Base-by-base conservation (phyloP, 1,140 invertebrate genomes). In the Megathymus violae region DNA sequence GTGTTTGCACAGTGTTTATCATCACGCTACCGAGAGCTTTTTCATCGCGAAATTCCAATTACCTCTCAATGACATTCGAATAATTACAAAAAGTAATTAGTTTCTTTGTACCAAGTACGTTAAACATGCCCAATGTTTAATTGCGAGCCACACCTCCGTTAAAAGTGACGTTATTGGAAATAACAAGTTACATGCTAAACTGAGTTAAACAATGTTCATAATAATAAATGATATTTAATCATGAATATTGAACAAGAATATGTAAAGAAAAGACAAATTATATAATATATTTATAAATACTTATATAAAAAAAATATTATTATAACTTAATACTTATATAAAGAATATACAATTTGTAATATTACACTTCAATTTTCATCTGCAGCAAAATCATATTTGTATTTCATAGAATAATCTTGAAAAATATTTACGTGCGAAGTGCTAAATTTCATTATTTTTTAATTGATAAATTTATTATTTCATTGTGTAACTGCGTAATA, bases 41-140 rank as follows among this genome's bases (percentile, higher is more conserved):
- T 76, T 82, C 69, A 74, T 72, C 69, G 73, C 56, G 41, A 51
- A 69, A 54, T 58, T 71, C 76, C 77, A 82, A 82, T 82, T 82
- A 82, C 43, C 31, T 74, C 54, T 51, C 62, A 69, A 60, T 69
- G 77, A 78, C 79, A 80, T 71, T 65, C 67, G 67, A 60, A 76
- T 80, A 77, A 79, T 79, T 82, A 76, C 68, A 40, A 74, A 78
- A 78, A 68, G 68, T 75, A 82, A 79, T 79, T 82, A 74, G 71
- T 69, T 76, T 71, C 62, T 71, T 76, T 76, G 50, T 65, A 69
- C 67, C 48, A 73, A 74, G 76, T 81, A 67, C 65, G 61, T 70
- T 63, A 61, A 66, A 58, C 62, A 63, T 58, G 38, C 50, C 46
- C 31, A 50, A 60, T 31, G 48, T 36, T 69, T 69, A 61, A 64